Evolutionary conservation across 1,140 invertebrate genomes (phyloP).

Genomic region (Brachionus sp.): DNA sequence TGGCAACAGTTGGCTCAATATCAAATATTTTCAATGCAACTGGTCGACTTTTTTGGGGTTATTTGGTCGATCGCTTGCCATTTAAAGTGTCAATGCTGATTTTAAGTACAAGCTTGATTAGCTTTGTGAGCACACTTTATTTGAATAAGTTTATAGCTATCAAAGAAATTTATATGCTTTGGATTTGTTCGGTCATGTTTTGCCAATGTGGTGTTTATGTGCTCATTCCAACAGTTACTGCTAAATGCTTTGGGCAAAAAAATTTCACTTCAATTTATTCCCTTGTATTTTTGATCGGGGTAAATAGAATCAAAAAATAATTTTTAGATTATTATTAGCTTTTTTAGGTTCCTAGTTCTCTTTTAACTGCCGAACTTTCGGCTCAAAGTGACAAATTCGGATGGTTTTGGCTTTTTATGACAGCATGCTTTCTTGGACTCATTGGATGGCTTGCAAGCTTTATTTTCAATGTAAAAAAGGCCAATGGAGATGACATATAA

Average conservation of each 20-base stretch:
- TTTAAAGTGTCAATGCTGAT: constrained; percentile 53
- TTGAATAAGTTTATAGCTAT: constrained; percentile 46
- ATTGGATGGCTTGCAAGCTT: neutral
- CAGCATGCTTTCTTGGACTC: neutral
- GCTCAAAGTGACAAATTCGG: neutral
- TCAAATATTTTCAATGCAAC: constrained; percentile 61
- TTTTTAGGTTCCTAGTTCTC: neutral
- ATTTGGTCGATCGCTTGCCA: constrained; percentile 56
- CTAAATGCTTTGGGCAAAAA: constrained; percentile 45
- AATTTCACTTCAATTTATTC: constrained; percentile 35
- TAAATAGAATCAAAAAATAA: neutral
- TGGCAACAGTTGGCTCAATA: constrained; percentile 60
- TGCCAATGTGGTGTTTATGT: constrained; percentile 52
- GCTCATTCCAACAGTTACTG: constrained; percentile 48
- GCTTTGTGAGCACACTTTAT: neutral
- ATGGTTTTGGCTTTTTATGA: constrained; percentile 33
- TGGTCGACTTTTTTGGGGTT: constrained; percentile 61
- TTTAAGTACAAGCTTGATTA: neutral
- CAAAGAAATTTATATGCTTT: constrained; percentile 50
- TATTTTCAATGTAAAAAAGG: constrained; percentile 19
- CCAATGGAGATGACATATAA: neutral
- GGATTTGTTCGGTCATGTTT: constrained; percentile 50
- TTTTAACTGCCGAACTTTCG: neutral
- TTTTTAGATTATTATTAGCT: neutral
- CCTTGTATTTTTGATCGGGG: neutral